Evolutionary conservation across 1,140 invertebrate species (phyloP), one percentile per base, ranked within the genome.

Genomic region (Calephelis virginiensis): DNA sequence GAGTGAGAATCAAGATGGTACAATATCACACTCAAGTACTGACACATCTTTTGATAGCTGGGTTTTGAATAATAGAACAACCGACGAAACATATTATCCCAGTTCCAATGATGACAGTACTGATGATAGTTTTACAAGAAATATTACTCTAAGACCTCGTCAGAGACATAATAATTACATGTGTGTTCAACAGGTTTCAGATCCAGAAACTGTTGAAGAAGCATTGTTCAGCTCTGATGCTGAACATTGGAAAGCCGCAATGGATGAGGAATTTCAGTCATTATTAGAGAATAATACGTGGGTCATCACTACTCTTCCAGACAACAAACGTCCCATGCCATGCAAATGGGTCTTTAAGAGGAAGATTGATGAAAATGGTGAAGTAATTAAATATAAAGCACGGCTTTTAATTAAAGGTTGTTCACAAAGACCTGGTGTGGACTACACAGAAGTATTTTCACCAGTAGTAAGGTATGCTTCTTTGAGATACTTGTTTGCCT

Each of bases 401-500:
- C 50, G 14, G 2, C 50, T 53, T 28, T 14, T 53, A 11, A 28
- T 53, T 6, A 53, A 53, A 53, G 50, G 50, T 11, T 53, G 50
- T 28, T 53, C 50, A 11, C 50, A 53, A 53, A 53, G 10, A 28
- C 10, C 10, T 17, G 50, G 50, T 6, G 11, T 53, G 1, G 50
- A 53, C 50, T 53, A 17, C 14, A 28, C 14, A 10, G 50, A 53
- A 10, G 17, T 53, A 10, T 53, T 53, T 53, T 53, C 50, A 10
- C 14, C 82, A 7, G 80, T 82, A 1, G 68, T 78, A 48, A 68
- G 76, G 49, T 70, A 61, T 77, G 56, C 76, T 13, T 77, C 91
- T 8, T 60, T 92, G 11, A 67, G 90, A 63, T 69, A 83, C 13
- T 56, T 92, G 12, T 66, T 92, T 5, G 71, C 80, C 0, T 61